phyloP scores from a whole-genome alignment of 2,888 invertebrate genomes.

The Gastracanthus pulcherrimus region DNA sequence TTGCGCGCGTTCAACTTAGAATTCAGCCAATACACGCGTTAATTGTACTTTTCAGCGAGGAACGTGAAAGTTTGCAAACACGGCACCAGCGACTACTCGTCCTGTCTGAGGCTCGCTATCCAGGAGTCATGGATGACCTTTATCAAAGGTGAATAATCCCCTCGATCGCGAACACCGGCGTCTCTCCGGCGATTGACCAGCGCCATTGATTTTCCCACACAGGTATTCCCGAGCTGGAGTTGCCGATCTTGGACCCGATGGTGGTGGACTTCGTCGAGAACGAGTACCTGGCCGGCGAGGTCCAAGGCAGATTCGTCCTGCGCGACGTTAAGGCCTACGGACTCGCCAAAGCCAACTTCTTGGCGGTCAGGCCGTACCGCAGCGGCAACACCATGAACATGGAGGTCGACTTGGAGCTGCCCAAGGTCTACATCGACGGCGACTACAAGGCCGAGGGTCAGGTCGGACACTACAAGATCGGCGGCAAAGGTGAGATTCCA shows the following conservation, averaged over 20 bases:
- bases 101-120: conserved; percentile 72
- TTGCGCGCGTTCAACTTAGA: too few species aligned
- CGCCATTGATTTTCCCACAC: neutral
- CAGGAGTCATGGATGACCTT: conserved; percentile 74
- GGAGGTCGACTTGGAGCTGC: conserved; percentile 81
- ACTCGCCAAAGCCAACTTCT: conserved; percentile 79
- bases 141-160: conserved; percentile 65
- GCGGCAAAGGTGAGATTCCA: conserved; percentile 81
- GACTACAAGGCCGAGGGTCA: conserved; percentile 82
- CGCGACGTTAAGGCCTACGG: conserved; percentile 81
- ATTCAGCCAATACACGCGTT: too few species aligned
- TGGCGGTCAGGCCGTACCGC: conserved; percentile 80
- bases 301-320: conserved; percentile 78
- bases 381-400: conserved; percentile 80
- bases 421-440: conserved; percentile 80
- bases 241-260: conserved; percentile 80
- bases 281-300: conserved; percentile 73
- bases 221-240: conserved; percentile 79
- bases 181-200: neutral
- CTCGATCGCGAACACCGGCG: neutral
- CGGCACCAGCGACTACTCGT: conserved; percentile 69
- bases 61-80: conserved; percentile 70
- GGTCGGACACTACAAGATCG: conserved; percentile 81
- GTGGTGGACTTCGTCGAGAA: conserved; percentile 76
- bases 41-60: conserved; percentile 59